phyloP scores from a whole-genome alignment of 2,888 invertebrate genomes.

The Dryococelus australis region DNA sequence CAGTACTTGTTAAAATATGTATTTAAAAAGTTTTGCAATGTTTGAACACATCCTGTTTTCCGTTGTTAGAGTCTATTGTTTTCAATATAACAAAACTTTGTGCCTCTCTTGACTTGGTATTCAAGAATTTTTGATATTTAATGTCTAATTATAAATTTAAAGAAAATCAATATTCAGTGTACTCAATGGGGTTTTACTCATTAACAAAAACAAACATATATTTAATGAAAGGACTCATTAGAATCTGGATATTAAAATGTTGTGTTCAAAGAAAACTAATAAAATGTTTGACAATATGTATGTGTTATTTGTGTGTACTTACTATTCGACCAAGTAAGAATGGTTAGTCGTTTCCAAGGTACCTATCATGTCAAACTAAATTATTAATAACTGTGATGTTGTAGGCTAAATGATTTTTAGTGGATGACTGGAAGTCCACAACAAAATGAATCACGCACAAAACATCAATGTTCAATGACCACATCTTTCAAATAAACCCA shows the following conservation, averaged over 20 bases:
- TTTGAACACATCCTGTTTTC: constrained; percentile 45
- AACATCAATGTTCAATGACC: background rate
- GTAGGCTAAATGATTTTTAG: constrained; percentile 16
- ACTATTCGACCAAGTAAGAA: constrained; percentile 19
- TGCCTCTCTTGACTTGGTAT: constrained; percentile 54
- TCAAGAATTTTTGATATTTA: constrained; percentile 54
- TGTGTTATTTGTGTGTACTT: constrained; percentile 31
- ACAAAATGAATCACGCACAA: constrained; percentile 13
- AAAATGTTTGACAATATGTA: constrained; percentile 47
- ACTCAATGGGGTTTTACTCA: constrained; percentile 47
- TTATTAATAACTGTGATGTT: background rate
- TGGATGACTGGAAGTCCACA: background rate
- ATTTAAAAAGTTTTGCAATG: constrained; percentile 41
- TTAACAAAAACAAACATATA: constrained; percentile 42
- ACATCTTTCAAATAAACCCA: background rate
- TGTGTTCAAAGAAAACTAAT: constrained; percentile 48
- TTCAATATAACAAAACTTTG: constrained; percentile 51
- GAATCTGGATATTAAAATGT: constrained; percentile 46
- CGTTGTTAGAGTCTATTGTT: constrained; percentile 46
- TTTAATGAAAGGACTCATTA: constrained; percentile 41
- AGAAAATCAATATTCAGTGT: constrained; percentile 46
- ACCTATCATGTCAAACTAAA: constrained; percentile 13
- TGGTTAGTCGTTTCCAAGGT: background rate
- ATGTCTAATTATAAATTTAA: constrained; percentile 47
- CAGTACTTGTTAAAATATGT: constrained; percentile 43